phyloP scores from a whole-genome alignment of 2,797 vertebrate genomes.

The Chloroceryle amazona region DNA sequence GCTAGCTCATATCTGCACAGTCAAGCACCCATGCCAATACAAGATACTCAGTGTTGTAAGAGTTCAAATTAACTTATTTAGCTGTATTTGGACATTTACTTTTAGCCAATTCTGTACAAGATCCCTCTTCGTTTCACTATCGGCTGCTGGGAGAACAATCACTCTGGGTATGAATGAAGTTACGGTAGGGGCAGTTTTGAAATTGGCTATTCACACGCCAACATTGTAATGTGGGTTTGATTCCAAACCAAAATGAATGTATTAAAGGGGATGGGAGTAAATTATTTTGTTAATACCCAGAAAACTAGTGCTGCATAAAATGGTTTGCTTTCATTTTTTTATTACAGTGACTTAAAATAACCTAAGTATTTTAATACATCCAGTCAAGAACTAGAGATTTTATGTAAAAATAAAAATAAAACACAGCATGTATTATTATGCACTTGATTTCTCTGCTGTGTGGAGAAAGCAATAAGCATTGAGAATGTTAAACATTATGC shows the following conservation, averaged over 20 bases:
- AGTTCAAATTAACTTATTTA: conserved; percentile 73
- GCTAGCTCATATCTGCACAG: conserved; percentile 58
- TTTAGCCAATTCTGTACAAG: conserved; percentile 30
- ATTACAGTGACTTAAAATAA: conserved; percentile 80
- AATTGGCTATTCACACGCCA: conserved; percentile 66
- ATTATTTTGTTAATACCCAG: conserved; percentile 81
- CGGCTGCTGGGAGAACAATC: conserved; percentile 27
- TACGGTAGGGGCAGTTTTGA: conserved; percentile 48
- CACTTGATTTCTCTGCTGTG: conserved; percentile 91
- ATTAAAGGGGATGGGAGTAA: conserved; percentile 76
- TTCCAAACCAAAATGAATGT: conserved; percentile 82
- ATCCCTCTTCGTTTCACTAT: conserved; percentile 39
- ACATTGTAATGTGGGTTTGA: conserved; percentile 68
- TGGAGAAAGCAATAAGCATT: conserved; percentile 88
- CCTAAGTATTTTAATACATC: conserved; percentile 80
- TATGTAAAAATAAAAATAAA: conserved; percentile 75
- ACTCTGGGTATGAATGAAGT: conserved; percentile 71
- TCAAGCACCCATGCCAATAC: conserved; percentile 36
- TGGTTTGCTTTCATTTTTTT: conserved; percentile 73
- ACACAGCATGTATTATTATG: conserved; percentile 88
- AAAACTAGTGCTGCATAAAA: conserved; percentile 77
- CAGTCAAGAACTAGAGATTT: conserved; percentile 80
- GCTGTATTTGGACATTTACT: conserved; percentile 54
- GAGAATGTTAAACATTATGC: conserved; percentile 87
- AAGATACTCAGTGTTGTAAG: conserved; percentile 22